A percentile compares a stretch with the other conserved stretches of the same genome.
phyloP scores from a whole-genome alignment of 2,797 vertebrate genomes.

The Enteromius radiatus region DNA sequence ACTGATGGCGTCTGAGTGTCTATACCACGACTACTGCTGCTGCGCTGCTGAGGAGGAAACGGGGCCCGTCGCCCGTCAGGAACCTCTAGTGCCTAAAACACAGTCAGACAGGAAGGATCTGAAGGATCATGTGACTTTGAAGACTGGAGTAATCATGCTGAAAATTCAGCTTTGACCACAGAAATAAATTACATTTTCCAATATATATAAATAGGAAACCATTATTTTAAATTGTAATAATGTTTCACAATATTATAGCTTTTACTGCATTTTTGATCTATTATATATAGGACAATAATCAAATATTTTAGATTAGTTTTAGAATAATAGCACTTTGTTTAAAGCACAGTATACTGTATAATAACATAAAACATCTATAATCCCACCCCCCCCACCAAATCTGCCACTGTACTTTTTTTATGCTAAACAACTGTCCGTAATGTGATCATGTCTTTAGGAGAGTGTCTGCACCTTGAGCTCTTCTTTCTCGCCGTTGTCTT shows the following conservation, averaged over 20 bases:
- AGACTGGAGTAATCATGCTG: neutral
- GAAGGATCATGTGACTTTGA: neutral
- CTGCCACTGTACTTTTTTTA: neutral
- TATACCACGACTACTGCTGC: conserved; percentile 88
- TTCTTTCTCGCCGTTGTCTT: conserved; percentile 90
- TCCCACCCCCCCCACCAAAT: neutral
- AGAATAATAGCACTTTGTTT: neutral
- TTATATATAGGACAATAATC: neutral
- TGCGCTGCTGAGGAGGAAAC: conserved; percentile 90
- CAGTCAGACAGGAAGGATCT: conserved; percentile 18
- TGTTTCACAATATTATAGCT: neutral
- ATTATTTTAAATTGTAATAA: too few species aligned
- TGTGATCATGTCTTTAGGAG: neutral
- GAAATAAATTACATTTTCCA: too few species aligned
- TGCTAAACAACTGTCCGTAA: neutral
- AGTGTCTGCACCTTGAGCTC: conserved; percentile 83
- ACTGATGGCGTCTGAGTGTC: conserved; percentile 93
- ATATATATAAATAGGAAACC: too few species aligned
- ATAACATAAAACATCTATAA: neutral
- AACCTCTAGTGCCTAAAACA: conserved; percentile 88
- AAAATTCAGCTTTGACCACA: too few species aligned
- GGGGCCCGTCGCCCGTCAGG: conserved; percentile 94
- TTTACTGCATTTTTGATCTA: neutral
- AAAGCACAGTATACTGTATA: neutral
- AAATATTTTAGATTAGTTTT: neutral